Evolutionary conservation across 2,888 invertebrate genomes (phyloP).

Genomic region (Timema podura): DNA sequence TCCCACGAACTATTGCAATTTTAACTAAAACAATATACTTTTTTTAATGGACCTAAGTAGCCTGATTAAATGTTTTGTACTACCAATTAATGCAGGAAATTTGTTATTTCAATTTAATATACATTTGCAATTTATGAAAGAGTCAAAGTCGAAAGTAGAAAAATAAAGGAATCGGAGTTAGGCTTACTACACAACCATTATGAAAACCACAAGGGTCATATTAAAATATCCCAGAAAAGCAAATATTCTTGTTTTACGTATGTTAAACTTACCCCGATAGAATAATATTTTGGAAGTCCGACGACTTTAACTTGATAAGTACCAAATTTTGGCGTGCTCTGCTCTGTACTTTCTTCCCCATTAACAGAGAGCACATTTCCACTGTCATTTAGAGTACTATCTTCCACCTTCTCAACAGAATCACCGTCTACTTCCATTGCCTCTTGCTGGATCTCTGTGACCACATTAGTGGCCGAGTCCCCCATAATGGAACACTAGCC

Average conservation of each 20-base stretch:
- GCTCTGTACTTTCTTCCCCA: conserved; percentile 11
- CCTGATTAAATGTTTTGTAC: too few relatives aligned
- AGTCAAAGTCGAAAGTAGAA: too few relatives aligned
- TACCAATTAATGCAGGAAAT: too few relatives aligned
- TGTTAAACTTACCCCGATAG: conserved; percentile 40
- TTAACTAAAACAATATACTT: too few relatives aligned
- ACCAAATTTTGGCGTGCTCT: conserved; percentile 26
- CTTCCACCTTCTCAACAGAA: not conserved
- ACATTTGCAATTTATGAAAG: too few relatives aligned
- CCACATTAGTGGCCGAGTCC: not conserved
- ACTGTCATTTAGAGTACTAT: conserved; percentile 12
- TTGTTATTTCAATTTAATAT: too few relatives aligned
- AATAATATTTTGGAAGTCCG: conserved; percentile 46
- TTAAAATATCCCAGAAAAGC: not conserved
- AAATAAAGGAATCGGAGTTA: too few relatives aligned
- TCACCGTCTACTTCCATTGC: conserved; percentile 25
- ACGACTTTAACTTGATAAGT: conserved; percentile 47
- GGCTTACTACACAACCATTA: too few relatives aligned
- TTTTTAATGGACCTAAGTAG: too few relatives aligned
- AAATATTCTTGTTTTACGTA: too few relatives aligned
- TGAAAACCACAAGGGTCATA: not conserved
- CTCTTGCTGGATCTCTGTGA: conserved; percentile 16
- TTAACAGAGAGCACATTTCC: conserved; percentile 11
- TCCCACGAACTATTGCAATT: too few relatives aligned
- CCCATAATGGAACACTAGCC: too few relatives aligned